Percentiles rank a stretch among this genome's conserved stretches.
Evolutionary conservation across 2,797 vertebrate species (phyloP).

Genomic region (Pangasius larnaudii): DNA sequence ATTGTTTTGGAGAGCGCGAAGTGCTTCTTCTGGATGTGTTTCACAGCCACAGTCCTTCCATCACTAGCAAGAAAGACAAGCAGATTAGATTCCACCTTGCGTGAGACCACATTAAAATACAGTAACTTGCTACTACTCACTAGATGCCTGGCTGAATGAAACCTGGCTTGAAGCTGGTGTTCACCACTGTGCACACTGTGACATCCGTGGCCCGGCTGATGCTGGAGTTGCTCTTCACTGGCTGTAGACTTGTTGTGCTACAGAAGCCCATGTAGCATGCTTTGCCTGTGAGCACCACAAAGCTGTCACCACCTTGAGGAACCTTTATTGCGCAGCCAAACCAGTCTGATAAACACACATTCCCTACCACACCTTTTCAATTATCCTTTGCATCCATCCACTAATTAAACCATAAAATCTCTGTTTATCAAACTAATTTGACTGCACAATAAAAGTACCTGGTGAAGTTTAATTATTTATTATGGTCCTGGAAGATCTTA

Average conservation of each 20-base stretch:
- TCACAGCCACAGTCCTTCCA: slow-evolving; percentile 77
- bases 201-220: slow-evolving; percentile 68
- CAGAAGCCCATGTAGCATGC: slow-evolving; percentile 64
- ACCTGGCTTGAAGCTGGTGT: slow-evolving; percentile 66
- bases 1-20: slow-evolving; percentile 78
- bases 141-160: slow-evolving; percentile 76
- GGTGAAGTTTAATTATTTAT: background rate
- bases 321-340: background rate
- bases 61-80: slow-evolving; percentile 63
- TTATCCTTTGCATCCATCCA: background rate
- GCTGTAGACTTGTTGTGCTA: slow-evolving; percentile 72
- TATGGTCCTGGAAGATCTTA: slow-evolving; percentile 56
- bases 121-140: slow-evolving; percentile 64
- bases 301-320: background rate
- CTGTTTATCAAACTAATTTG: background rate
- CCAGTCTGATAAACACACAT: background rate
- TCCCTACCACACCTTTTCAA: background rate
- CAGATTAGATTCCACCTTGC: background rate
- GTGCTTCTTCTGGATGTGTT: slow-evolving; percentile 77
- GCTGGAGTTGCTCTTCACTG: slow-evolving; percentile 67
- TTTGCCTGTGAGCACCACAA: slow-evolving; percentile 61
- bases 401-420: background rate
- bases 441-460: background rate
- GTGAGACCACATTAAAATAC: background rate
- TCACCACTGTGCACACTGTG: slow-evolving; percentile 69